Conservation (phyloP, 2,113 vertebrate genomes). For the Chaetorhynchus papuensis region DNA sequence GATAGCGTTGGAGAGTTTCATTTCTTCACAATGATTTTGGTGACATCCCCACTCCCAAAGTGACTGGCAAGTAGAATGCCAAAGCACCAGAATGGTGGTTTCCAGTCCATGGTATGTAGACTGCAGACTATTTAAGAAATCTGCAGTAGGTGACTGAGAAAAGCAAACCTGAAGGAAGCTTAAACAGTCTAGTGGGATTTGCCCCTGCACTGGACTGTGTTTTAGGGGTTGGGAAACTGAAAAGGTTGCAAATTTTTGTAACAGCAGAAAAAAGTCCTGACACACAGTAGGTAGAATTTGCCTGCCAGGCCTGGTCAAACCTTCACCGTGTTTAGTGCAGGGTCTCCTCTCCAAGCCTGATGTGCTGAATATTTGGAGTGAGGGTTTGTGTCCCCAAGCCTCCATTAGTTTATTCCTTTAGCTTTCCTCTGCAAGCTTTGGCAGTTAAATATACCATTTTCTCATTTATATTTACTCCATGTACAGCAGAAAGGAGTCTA, state of each 20-base stretch:
- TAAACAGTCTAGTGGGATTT: background rate
- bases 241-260: background rate
- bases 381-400: background rate
- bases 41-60: background rate
- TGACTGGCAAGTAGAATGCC: background rate
- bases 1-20: no score
- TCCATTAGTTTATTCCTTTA: background rate
- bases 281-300: background rate
- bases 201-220: background rate
- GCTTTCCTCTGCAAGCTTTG: background rate
- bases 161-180: background rate
- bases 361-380: accelerated
- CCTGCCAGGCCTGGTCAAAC: background rate
- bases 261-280: background rate
- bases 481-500: background rate
- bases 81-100: background rate
- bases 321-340: background rate
- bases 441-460: background rate
- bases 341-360: background rate
- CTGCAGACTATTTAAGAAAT: background rate
- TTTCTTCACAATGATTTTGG: no score
- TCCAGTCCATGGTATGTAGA: accelerated
- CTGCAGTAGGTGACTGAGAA: background rate
- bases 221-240: background rate
- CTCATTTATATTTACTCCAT: background rate